A percentile compares a stretch with the other conserved stretches of the same genome.
phyloP scores from a whole-genome alignment of 1,140 invertebrate genomes.

The Eufriesea mexicana region DNA sequence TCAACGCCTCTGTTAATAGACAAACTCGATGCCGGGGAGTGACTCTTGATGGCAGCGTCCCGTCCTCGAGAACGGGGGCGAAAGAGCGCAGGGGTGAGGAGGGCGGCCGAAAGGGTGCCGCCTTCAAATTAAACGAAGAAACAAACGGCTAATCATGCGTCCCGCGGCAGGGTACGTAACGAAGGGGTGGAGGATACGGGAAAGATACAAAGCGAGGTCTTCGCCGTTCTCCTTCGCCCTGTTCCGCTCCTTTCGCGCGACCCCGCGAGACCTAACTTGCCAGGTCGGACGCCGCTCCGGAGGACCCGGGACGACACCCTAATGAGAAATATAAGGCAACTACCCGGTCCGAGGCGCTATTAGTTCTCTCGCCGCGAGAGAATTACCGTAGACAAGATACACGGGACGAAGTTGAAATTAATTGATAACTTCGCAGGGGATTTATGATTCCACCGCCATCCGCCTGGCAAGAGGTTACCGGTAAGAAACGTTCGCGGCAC shows the following conservation, averaged over 20 bases:
- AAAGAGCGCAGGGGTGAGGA: background rate
- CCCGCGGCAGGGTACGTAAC: conserved; percentile 38
- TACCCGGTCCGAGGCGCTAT: conserved; percentile 32
- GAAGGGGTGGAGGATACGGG: background rate
- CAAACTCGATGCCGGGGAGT: conserved; percentile 76
- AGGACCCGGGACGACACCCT: conserved; percentile 46
- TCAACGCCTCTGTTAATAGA: conserved; percentile 80
- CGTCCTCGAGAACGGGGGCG: background rate
- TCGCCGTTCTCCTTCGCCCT: conserved; percentile 16
- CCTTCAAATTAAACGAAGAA: conserved; percentile 77
- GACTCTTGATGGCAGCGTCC: conserved; percentile 70
- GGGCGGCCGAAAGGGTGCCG: conserved; percentile 48
- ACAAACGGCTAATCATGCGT: conserved; percentile 80
- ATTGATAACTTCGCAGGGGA: conserved; percentile 25
- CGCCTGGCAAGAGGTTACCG: no score
- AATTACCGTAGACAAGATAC: conserved; percentile 33
- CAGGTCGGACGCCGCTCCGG: conserved; percentile 30
- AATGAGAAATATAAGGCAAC: conserved; percentile 62
- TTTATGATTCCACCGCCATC: conserved; percentile 22
- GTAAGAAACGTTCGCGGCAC: conserved; percentile 1
- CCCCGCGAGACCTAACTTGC: background rate
- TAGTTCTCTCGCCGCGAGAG: conserved; percentile 45
- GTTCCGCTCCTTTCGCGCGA: conserved; percentile 40
- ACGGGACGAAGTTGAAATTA: conserved; percentile 45
- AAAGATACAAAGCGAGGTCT: conserved; percentile 60